Evolutionary conservation across 2,113 vertebrate genomes (phyloP), one percentile per base, ranked within the genome.

Genomic region (Proteles cristata): DNA sequence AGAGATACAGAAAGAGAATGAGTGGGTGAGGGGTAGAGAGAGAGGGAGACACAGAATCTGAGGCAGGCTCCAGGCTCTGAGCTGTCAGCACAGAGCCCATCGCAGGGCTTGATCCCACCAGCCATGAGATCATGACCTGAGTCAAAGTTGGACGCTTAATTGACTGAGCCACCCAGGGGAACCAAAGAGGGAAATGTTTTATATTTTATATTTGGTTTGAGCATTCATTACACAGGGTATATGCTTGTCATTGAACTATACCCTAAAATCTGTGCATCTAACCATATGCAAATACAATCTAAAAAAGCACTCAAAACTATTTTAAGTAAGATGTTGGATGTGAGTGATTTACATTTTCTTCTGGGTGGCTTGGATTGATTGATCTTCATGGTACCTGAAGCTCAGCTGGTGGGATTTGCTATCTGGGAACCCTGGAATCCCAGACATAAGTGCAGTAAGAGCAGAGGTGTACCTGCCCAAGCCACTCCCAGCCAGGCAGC

Each of bases 311-410:
- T 71, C 61, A 39, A 50, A 39, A 35, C n/a, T 17, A 92, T 33
- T 63, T 74, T 73, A 83, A 77, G 61, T 14, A 68, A 73, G 21
- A 26, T 25, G 17, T 26, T 48, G 23, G 81, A 10, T 14, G 4
- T 58, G 26, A 73, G 45, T 81, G 79, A 53, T 90, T 76, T 95
- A 23, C 31, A 25, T 81, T 74, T 92, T 94, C 69, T 92, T 65
- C 33, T 66, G 79, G 39, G 63, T 65, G 91, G 45, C 76, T 33
- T 82, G 50, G 39, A 33, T 35, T 1, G 33, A 71, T 74, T 71
- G 45, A 15, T 31, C 14, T 26, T 63, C 14, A 14, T 16, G 43
- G n/a, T 58, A 55, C 14, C 71, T 83, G 28, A 17, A 82, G 33
- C 50, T 83, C 66, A 39, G 28, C 66, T 39, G 66, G 17, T 16